These are phyloP conservation scores for Micronycteris hirsuta DNA, from an alignment of 2,113 vertebrate species.

Conservation along the genomic window DNA sequence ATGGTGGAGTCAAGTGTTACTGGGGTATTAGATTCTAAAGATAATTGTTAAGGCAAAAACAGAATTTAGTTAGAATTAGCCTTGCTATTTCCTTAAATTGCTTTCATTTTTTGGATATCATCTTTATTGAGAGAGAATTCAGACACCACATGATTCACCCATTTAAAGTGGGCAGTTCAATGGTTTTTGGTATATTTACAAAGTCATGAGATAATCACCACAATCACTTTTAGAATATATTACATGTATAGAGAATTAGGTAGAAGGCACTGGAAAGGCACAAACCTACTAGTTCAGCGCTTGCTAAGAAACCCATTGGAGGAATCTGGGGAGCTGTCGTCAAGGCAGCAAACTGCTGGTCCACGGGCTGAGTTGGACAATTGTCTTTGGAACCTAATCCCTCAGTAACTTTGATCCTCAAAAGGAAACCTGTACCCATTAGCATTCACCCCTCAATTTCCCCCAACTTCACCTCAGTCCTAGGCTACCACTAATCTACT, in stretches of 20 bases:
- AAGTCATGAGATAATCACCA: not conserved
- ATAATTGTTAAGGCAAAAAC: not conserved
- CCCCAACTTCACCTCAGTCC: not conserved
- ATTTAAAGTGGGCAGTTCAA: not conserved
- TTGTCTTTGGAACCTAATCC: not conserved
- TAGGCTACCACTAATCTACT: not conserved
- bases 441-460: not conserved
- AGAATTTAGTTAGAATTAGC: not conserved
- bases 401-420: not conserved
- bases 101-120: not conserved
- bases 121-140: not conserved
- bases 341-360: not conserved
- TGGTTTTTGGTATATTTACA: not conserved
- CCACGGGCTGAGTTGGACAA: not conserved
- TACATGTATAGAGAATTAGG: not conserved
- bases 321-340: not conserved
- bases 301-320: not conserved
- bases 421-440: not conserved
- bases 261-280: not conserved
- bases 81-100: not conserved
- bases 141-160: not conserved
- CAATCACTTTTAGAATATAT: not conserved
- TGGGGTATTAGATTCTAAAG: not conserved
- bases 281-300: not conserved
- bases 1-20: not conserved